phyloP scores from a whole-genome alignment of 2,888 invertebrate species.

The Rotaria socialis region DNA sequence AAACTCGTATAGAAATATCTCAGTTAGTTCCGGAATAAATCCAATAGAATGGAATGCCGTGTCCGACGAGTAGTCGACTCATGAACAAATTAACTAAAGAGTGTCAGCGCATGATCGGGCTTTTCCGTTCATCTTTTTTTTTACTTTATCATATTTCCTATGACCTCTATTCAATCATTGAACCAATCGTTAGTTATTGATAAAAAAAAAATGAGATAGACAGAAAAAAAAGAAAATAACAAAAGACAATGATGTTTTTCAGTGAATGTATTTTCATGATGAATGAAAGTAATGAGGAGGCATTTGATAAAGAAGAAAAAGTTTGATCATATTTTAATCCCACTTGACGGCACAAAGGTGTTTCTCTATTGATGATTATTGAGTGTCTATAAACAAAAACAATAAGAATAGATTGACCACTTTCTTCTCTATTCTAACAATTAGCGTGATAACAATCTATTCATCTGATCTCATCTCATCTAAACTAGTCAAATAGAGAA shows the following conservation, averaged over 20 bases:
- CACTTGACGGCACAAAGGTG: neutral
- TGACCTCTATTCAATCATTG: constrained; percentile 10
- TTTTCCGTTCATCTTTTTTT: constrained; percentile 8
- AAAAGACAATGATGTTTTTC: no score
- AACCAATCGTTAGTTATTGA: no score
- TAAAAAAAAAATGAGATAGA: no score
- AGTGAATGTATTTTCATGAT: no score
- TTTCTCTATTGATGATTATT: neutral
- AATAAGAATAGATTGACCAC: neutral
- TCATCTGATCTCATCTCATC: neutral
- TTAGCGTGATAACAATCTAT: constrained; percentile 32
- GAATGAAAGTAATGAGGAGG: no score
- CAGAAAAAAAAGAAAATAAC: no score
- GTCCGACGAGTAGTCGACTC: neutral
- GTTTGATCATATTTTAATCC: neutral
- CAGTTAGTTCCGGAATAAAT: constrained; percentile 29
- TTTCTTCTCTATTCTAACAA: neutral
- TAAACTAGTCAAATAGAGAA: constrained; percentile 29
- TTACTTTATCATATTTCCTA: neutral
- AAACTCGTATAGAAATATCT: neutral
- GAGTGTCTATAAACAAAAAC: constrained; percentile 16
- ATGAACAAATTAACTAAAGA: constrained; percentile 29
- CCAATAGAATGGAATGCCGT: constrained; percentile 22
- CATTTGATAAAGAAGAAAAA: constrained; percentile 1
- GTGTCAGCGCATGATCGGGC: constrained; percentile 7